Base-by-base conservation (phyloP, 2,888 invertebrate genomes). In the Pomacea canaliculata region DNA sequence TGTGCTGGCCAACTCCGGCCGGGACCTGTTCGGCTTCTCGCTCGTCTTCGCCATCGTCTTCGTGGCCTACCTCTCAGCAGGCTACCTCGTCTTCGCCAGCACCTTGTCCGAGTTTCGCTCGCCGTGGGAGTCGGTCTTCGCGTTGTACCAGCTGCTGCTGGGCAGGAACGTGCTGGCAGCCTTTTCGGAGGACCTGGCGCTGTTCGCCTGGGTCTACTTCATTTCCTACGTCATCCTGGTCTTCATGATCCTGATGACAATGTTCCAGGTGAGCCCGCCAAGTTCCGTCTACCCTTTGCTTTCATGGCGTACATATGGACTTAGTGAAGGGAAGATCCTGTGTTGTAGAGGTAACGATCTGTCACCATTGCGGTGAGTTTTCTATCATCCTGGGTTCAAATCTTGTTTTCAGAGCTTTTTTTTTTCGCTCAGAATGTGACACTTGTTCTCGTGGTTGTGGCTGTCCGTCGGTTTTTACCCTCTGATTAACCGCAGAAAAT, bases 11-110 rank as follows among this genome's bases (percentile, higher is more conserved):
- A 83, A 85, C 70, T 90, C 91, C 37, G 87, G 88, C 16, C 83
- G 82, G 46, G 91, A 91, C 71, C 85, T 92, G 70, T 85, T 88
- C 27, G 88, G 89, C 8, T 92, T 92, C 83, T 83, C 86, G 23
- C 79, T 91, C 37, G 88, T 90, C 19, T 92, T 92, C 84, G 83
- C 90, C 68, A 84, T 91, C 46, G 86, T 87, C 23, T 88, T 86
- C 80, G 80, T 84, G 48, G 88, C 87, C 9, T 90, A 88, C 82
- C 86, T 87, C 12, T 76, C 84, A 37, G 82, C 89, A 7, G 91
- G 89, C 63, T 89, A 88, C 77, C 82, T 90, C 1, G 75, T 91
- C 37, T 89, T 91, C 76, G 89, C 88, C 9, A 80, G 80, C 27
- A 78, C 81, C 48, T 80, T 87, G 9, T 76, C 79, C 76, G 87